A percentile compares a stretch with the other conserved stretches of the same genome.
Evolutionary conservation across 2,797 vertebrate species (phyloP).

Genomic region (Micropoecilia bifurca): DNA sequence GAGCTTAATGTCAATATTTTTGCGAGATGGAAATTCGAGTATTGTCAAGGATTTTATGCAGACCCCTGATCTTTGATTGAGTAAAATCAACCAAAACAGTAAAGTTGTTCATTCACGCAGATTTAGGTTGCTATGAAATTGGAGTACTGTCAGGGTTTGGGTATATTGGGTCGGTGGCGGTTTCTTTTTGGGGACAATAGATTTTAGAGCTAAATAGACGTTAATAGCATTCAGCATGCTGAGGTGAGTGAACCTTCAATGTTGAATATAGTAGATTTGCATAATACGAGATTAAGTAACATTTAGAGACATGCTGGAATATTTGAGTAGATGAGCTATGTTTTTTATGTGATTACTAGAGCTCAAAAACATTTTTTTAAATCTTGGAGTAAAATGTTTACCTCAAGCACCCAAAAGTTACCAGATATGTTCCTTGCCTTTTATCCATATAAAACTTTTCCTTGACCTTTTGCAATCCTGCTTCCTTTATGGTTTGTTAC

Average conservation of each 20-base stretch:
- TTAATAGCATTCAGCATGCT: not conserved
- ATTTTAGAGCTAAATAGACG: not conserved
- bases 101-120: not conserved
- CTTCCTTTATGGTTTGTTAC: not conserved
- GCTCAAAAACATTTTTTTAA: not conserved
- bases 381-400: not conserved
- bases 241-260: not conserved
- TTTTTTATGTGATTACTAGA: not conserved
- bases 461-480: not conserved
- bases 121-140: not conserved
- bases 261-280: not conserved
- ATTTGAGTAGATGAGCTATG: not conserved
- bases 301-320: not conserved
- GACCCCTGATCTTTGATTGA: not conserved
- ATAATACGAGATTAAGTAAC: not conserved
- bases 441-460: not conserved
- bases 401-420: not conserved
- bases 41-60: not conserved
- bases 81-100: not conserved
- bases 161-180: not conserved
- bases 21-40: not conserved
- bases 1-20: not conserved
- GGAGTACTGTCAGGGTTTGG: too few species aligned
- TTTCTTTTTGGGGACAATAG: not conserved
- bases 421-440: not conserved